Evolutionary conservation across 2,797 vertebrate species (phyloP).

Genomic region (Anabacerthia variegaticeps): DNA sequence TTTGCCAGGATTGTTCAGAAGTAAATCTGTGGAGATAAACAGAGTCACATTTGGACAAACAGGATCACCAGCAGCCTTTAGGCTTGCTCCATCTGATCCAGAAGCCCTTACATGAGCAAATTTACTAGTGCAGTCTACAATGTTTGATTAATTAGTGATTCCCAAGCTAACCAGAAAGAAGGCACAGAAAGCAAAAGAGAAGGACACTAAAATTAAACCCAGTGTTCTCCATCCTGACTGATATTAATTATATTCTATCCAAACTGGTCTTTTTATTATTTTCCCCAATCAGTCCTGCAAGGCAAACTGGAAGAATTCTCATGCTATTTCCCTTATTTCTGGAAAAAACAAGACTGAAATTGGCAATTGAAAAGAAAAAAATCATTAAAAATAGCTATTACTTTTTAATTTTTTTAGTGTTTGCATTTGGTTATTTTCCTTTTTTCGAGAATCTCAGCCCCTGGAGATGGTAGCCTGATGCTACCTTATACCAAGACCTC

Average conservation of each 20-base stretch:
- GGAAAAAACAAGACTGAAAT: background rate
- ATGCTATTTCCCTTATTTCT: background rate
- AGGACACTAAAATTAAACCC: background rate
- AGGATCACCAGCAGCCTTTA: background rate
- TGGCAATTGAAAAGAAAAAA: background rate
- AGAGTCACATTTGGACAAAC: background rate
- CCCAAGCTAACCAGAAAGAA: background rate
- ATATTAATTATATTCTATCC: background rate
- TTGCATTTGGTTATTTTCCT: background rate
- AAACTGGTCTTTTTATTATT: background rate
- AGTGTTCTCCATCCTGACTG: background rate
- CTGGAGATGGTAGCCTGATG: background rate
- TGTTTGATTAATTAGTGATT: slow-evolving; percentile 1
- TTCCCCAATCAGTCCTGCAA: background rate
- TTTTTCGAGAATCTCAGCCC: background rate
- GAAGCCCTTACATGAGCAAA: background rate
- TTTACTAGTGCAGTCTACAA: background rate
- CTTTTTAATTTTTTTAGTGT: background rate
- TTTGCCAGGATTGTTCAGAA: background rate
- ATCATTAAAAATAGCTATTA: background rate
- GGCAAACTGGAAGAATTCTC: background rate
- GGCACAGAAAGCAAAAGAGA: background rate
- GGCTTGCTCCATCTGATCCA: background rate
- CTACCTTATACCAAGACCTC: background rate
- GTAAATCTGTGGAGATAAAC: background rate